A percentile compares a stretch with the other conserved stretches of the same genome.
Evolutionary conservation across 2,888 invertebrate species (phyloP).

Genomic region (Eurytoma californica): DNA sequence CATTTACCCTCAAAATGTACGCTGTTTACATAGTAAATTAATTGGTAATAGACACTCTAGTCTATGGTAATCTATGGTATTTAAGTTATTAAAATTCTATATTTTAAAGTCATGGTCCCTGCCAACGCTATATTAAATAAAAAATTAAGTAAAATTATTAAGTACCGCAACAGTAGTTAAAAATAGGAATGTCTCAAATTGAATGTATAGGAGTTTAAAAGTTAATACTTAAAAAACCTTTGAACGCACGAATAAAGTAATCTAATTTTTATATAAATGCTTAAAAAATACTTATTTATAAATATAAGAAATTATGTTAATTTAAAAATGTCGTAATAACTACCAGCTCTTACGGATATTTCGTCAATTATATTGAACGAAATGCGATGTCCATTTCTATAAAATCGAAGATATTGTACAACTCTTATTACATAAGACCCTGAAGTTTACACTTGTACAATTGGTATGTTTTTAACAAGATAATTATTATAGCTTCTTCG

Average conservation of each 20-base stretch:
- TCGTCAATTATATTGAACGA: constrained; percentile 7
- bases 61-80: constrained; percentile 43
- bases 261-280: too few relatives aligned
- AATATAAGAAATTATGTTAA: too few relatives aligned
- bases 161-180: constrained; percentile 35
- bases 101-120: constrained; percentile 23
- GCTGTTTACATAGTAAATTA: constrained; percentile 8
- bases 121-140: constrained; percentile 10
- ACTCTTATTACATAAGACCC: constrained; percentile 26
- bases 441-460: constrained; percentile 25
- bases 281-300: too few relatives aligned
- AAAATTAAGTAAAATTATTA: constrained; percentile 33
- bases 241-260: too few relatives aligned
- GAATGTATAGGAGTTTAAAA: neutral
- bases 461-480: neutral
- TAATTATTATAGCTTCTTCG: too few relatives aligned
- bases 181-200: constrained; percentile 36
- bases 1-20: constrained; percentile 45
- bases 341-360: neutral
- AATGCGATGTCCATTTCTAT: constrained; percentile 18
- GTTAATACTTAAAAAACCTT: constrained; percentile 3
- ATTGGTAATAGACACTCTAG: constrained; percentile 18
- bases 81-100: constrained; percentile 24
- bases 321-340: neutral
- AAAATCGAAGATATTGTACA: constrained; percentile 13